Evolutionary conservation across 2,113 vertebrate species (phyloP), one percentile per base, ranked within the genome.

Genomic region (Dicerorhinus sumatrensis): DNA sequence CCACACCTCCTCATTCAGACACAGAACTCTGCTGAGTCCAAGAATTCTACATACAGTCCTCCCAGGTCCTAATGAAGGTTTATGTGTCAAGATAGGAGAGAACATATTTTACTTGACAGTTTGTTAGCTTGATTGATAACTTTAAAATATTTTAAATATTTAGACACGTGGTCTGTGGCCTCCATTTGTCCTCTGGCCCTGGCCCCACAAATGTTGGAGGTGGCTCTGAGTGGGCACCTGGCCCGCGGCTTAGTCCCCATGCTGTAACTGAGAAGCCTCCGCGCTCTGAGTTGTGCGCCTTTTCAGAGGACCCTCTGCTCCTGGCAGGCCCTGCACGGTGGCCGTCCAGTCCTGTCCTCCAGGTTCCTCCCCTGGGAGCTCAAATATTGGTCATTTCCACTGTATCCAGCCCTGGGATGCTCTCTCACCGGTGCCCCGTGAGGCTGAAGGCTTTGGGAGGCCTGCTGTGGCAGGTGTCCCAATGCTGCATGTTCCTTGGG

Each of bases 321-420:
- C 79, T 0, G 1, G n/a, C 67, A 62, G 31, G 69, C 10, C 56
- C 48, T 62, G 33, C 46, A 48, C 0, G 0, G 3, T 31, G 51
- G 20, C 25, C 21, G 6, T 36, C 62, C 20, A 9, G 21, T 42
- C 31, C 31, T 25, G 4, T 27, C 62, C 33, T 75, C 42, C 3
- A 8, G 4, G 5, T 33, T 72, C 29, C 69, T 76, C 29, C 18
- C 25, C 23, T 16, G 21, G 39, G 23, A 69, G 62, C 27, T 58
- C 81, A 60, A 58, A 9, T 29, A 39, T 0, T 3, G 25, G 18
- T 25, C 67, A 33, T 89, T 79, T n/a, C 82, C 23, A 12, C 23
- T 17, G 36, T 36, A 42, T 11, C 58, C 39, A 36, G 31, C 56
- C 27, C 72, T 13, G n/a, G 0, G 6, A 5, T 4, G 11, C 33